Conservation (phyloP, 1,140 invertebrate genomes). For the Paracyclopina nana region DNA sequence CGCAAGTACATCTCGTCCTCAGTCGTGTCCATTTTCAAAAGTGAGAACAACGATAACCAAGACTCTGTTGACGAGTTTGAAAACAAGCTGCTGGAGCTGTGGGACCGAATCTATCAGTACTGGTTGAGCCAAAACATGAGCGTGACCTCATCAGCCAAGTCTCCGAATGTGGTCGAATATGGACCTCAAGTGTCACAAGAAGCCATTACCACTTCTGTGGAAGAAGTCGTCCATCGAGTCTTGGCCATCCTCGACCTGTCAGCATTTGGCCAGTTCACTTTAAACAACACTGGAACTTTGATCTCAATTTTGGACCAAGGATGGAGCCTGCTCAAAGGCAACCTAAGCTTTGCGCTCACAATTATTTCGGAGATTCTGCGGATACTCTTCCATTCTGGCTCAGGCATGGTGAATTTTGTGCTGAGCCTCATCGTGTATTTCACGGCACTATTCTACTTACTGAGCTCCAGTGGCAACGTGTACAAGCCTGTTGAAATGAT, state of each 20-base stretch:
- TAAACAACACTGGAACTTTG: conserved; percentile 4
- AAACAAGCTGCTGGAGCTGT: not conserved
- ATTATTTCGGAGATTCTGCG: not conserved
- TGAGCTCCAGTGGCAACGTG: not conserved
- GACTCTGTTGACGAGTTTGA: not conserved
- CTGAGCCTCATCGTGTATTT: conserved; percentile 9
- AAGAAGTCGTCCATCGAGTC: not conserved
- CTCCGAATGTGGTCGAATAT: not conserved
- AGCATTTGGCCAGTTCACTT: not conserved
- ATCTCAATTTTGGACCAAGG: conserved; percentile 5
- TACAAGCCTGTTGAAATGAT: conserved; percentile 12
- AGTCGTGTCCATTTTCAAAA: not conserved
- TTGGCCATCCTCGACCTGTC: not conserved
- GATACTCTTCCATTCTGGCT: not conserved
- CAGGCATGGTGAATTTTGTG: conserved; percentile 9
- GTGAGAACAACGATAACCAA: not conserved
- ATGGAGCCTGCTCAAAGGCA: conserved; percentile 3
- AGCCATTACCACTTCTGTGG: not conserved
- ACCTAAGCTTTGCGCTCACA: not conserved
- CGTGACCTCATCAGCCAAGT: not conserved
- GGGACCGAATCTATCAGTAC: conserved; percentile 13
- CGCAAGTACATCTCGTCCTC: not conserved
- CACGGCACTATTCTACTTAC: conserved; percentile 12
- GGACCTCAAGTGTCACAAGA: conserved; percentile 2
- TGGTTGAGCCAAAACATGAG: not conserved